Conservation (phyloP, 64 coral and sea anemone species). For the Anthopleura sola region DNA sequence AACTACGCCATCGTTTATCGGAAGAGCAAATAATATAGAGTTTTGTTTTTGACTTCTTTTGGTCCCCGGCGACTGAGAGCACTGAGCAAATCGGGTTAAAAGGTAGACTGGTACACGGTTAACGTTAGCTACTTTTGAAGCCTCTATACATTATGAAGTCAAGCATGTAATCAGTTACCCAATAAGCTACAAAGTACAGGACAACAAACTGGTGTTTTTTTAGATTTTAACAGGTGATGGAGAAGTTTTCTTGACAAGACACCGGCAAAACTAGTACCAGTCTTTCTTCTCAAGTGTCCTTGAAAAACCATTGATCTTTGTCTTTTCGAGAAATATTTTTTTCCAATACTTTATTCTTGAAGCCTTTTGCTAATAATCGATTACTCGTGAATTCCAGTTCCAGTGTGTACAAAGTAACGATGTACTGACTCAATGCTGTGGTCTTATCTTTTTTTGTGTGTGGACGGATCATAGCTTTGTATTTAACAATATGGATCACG, state of each 20-base stretch:
- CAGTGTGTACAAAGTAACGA: too few relatives aligned
- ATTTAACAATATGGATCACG: not conserved
- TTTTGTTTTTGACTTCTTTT: too few relatives aligned
- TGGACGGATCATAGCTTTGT: not conserved
- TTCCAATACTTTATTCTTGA: not conserved
- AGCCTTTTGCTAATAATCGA: not conserved
- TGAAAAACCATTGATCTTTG: slow-evolving; percentile 8
- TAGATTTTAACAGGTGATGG: not conserved
- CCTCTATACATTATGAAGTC: not conserved
- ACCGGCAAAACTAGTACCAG: not conserved
- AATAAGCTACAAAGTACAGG: not conserved
- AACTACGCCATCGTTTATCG: too few relatives aligned
- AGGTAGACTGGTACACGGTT: not conserved
- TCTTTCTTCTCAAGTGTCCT: not conserved
- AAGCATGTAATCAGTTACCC: not conserved
- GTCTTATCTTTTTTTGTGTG: too few relatives aligned
- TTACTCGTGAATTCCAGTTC: not conserved
- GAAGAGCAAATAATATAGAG: too few relatives aligned
- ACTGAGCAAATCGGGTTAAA: not conserved
- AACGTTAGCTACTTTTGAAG: not conserved
- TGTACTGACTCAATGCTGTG: too few relatives aligned
- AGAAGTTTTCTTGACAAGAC: not conserved
- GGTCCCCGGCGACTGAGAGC: too few relatives aligned
- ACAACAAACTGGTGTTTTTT: not conserved
- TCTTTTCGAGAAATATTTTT: not conserved